Evolutionary conservation across 2,888 invertebrate genomes (phyloP), one percentile per base, ranked within the genome.

Genomic region (Hoplodrina ambigua): DNA sequence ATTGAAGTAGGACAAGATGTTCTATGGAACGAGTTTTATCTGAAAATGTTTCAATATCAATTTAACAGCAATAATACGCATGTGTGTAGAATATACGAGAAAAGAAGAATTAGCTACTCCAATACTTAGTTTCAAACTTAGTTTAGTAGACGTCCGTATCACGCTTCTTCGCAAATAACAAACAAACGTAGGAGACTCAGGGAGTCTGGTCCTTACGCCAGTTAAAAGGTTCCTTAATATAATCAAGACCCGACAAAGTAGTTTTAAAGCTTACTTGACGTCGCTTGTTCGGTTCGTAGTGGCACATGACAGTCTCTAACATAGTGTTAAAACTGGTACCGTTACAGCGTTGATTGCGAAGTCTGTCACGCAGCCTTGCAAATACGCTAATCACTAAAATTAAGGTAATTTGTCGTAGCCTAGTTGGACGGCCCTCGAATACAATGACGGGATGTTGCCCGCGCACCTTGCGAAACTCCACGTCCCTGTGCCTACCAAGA

Each of bases 361-460:
- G 73, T 75, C 65, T 76, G 71, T 81, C 80, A 80, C 80, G 78
- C 61, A 74, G 81, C 83, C 81, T 85, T 82, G 80, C 71, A 79
- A 73, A 77, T 75, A 81, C 68, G 72, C 74, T 82, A 77, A 83
- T 83, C 64, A 78, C 77, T 80, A 81, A 83, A 81, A 74, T 84
- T 77, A 78, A 75, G 72, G 72, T 78, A 75, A 74, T 80, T 73
- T 78, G 71, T 80, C 67, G 69, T 69, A 75, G 53, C 62, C 70
- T 69, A 59, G 72, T 65, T 80, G 62, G 53, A 68, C 59, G 80
- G 65, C 62, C 56, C 64, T 72, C 63, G 65, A 49, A 62, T 30
- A 86, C 81, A 86, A 85, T 85, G 85, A 72, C 84, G 81, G 87
- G 86, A 86, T 86, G 82, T 87, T 74, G 81, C 80, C 62, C 46